Conservation (phyloP, 2,113 vertebrate species). For the Dasyornis broadbenti region DNA sequence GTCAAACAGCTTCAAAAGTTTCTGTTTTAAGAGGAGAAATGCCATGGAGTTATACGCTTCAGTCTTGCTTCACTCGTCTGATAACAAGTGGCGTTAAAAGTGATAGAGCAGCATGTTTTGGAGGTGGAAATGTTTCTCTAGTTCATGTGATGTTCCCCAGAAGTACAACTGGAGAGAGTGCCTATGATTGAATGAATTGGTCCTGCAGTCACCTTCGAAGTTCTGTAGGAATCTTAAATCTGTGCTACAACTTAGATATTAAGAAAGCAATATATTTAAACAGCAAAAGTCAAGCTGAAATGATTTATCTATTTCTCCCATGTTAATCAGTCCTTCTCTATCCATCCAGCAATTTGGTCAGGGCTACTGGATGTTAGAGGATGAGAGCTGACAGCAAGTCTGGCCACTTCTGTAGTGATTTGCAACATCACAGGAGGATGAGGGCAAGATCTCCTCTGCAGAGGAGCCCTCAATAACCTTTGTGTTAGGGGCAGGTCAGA, state of each 20-base stretch:
- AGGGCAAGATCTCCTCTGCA: not conserved
- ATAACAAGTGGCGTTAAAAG: not conserved
- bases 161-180: not conserved
- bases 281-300: not conserved
- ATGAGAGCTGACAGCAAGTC: not conserved
- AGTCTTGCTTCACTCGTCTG: not conserved
- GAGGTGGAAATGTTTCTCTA: not conserved
- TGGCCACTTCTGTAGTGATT: not conserved
- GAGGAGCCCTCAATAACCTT: not conserved
- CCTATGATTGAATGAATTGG: not conserved
- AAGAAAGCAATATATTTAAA: not conserved
- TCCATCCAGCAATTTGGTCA: not conserved
- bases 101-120: not conserved
- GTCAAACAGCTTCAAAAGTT: not conserved
- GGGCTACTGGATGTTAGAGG: not conserved
- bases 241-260: not conserved
- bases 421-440: not conserved
- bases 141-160: not conserved
- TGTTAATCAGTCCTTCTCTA: not conserved
- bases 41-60: not conserved
- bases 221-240: not conserved
- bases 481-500: not conserved
- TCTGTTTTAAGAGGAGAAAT: not conserved
- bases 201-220: not conserved
- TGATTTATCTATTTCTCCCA: not conserved